A percentile compares a stretch with the other conserved stretches of the same genome.
These are phyloP conservation scores for Thalassarche chlororhynchos DNA, from an alignment of 2,113 vertebrate genomes.

Conservation along the genomic window DNA sequence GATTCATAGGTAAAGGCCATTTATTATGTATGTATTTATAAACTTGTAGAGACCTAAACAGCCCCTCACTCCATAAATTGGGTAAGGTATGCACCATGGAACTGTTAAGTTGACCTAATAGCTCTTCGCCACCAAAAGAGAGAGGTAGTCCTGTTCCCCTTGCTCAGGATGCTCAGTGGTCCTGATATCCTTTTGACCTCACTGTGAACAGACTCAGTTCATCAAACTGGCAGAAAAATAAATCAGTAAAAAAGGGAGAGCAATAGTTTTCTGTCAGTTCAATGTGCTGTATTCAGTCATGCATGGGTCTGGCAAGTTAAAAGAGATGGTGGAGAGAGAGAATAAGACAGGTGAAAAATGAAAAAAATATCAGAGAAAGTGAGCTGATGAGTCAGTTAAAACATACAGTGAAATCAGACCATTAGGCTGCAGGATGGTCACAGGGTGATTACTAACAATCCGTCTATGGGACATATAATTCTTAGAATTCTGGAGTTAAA, in stretches of 20 bases:
- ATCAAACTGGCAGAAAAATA: neutral
- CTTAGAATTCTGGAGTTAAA: neutral
- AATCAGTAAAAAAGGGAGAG: neutral
- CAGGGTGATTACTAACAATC: neutral
- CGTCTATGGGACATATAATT: neutral
- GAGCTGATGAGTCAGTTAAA: neutral
- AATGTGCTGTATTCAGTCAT: neutral
- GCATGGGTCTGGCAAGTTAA: neutral
- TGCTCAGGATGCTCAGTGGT: neutral
- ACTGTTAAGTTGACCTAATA: neutral
- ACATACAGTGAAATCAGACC: neutral
- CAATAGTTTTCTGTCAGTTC: neutral
- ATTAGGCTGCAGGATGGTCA: neutral
- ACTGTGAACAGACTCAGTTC: neutral
- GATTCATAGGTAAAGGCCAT: neutral
- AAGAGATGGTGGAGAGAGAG: neutral
- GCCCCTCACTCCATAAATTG: neutral
- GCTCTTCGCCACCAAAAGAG: neutral
- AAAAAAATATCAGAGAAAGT: neutral
- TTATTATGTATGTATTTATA: neutral
- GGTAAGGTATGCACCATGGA: neutral
- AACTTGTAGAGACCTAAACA: neutral
- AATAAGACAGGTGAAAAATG: neutral
- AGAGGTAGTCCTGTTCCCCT: neutral
- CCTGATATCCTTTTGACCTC: neutral